phyloP scores from a whole-genome alignment of 2,888 invertebrate genomes.

The Empis stercorea region DNA sequence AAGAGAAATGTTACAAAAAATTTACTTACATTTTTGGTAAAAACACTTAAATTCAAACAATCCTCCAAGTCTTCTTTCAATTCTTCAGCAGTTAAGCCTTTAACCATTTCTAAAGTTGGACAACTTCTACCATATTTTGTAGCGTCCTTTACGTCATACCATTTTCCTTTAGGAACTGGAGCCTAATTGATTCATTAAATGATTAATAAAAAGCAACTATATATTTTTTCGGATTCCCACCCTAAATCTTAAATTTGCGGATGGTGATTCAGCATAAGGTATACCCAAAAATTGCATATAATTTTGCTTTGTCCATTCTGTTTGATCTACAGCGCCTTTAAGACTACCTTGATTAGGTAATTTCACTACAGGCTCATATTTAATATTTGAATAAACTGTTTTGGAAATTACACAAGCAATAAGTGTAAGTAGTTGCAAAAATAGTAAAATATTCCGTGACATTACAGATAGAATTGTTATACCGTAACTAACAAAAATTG shows the following conservation, averaged over 20 bases:
- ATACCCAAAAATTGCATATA: slow-evolving; percentile 31
- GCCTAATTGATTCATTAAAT: slow-evolving; percentile 12
- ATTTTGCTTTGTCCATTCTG: slow-evolving; percentile 25
- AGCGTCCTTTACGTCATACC: slow-evolving; percentile 23
- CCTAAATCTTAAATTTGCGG: slow-evolving; percentile 23
- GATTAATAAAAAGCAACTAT: neutral
- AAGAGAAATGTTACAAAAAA: neutral
- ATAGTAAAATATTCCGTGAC: too few species aligned
- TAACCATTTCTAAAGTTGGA: slow-evolving; percentile 23
- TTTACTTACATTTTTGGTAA: slow-evolving; percentile 30
- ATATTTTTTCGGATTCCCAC: slow-evolving; percentile 13
- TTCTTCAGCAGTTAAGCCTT: slow-evolving; percentile 13
- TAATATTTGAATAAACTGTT: too few species aligned
- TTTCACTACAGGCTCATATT: slow-evolving; percentile 11
- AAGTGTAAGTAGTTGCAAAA: too few species aligned
- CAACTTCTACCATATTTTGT: slow-evolving; percentile 27
- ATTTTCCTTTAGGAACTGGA: slow-evolving; percentile 24
- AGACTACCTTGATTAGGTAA: slow-evolving; percentile 24
- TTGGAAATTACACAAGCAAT: too few species aligned
- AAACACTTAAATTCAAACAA: slow-evolving; percentile 30
- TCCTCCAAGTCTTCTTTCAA: slow-evolving; percentile 27
- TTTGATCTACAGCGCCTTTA: slow-evolving; percentile 21
- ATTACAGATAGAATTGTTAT: too few species aligned
- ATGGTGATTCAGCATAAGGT: slow-evolving; percentile 30
- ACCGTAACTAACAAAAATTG: too few species aligned